A percentile compares a stretch with the other conserved stretches of the same genome.
Conservation (phyloP, 92 coral and sea anemone genomes). For the Paramuricea clavata region DNA sequence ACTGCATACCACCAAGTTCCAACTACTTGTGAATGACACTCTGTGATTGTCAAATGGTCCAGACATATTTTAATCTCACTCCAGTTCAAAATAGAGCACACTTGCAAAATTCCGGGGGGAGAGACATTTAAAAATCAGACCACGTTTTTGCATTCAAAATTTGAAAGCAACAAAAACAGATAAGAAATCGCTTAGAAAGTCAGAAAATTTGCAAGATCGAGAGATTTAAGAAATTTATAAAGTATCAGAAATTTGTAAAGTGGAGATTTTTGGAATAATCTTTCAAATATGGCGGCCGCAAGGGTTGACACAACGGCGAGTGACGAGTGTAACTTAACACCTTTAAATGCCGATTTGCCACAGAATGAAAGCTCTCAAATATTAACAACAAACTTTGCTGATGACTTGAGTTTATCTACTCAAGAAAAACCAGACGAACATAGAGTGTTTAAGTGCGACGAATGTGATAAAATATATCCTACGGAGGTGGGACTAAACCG, state of each 20-base stretch:
- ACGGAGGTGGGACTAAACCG: neutral
- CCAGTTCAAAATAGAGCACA: neutral
- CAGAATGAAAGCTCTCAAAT: neutral
- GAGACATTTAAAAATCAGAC: neutral
- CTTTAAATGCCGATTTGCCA: neutral
- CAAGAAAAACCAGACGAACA: neutral
- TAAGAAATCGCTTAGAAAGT: too few species aligned
- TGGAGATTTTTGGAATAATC: too few species aligned
- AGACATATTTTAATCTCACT: neutral
- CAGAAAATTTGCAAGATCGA: neutral
- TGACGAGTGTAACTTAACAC: neutral
- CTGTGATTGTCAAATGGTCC: neutral
- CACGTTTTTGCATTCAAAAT: neutral
- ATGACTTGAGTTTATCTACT: neutral
- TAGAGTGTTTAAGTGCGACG: neutral
- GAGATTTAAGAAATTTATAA: neutral
- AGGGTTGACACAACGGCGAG: neutral
- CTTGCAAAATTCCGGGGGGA: neutral
- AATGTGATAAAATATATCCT: neutral
- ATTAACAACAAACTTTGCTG: neutral
- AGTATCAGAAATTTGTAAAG: too few species aligned
- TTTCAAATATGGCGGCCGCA: neutral
- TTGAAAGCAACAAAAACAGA: neutral
- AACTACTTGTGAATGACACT: too few species aligned
- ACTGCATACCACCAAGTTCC: too few species aligned